Evolutionary conservation across 2,113 vertebrate genomes (phyloP), one percentile per base, ranked within the genome.

Genomic region (Chelonoidis abingdonii): DNA sequence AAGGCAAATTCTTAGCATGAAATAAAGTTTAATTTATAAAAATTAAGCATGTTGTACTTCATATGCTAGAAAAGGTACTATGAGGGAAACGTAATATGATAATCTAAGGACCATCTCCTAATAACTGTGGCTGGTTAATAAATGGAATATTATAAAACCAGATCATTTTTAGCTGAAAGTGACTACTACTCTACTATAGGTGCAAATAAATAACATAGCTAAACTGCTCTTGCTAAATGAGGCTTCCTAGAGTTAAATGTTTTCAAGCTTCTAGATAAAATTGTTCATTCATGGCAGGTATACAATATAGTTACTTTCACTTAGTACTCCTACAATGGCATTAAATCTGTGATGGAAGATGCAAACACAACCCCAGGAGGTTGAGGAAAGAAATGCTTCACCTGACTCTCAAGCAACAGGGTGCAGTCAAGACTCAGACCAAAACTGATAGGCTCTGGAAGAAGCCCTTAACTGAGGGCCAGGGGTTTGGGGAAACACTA

Each of bases 241-340:
- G 38, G 31, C 52, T 86, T 89, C 35, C 54, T 0, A 2, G 44
- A 87, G 65, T 85, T 90, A 91, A 85, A 93, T 44, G 10, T 27
- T 14, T 81, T 79, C 72, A 31, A 92, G 38, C 75, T 44, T 84
- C 49, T n/a, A 90, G 65, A 88, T 93, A 87, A 50, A 89, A 93
- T 52, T 76, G 24, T 90, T 92, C 57, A 87, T 92, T 96, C 85
- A 83, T 59, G 93, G 85, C 81, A 47, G 89, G 95, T 93, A 41
- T 31, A 50, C 4, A 86, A 21, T 44, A 76, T 19, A 21, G 41
- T 82, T 84, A 65, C 53, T 92, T 31, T 89, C 38, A 86, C n/a
- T 14, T 10, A 94, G 22, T 35, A 78, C 5, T 93, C 91, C 10
- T 44, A 81, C 35, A 75, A 41, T 9, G 11, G 47, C 31, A 76